These are phyloP conservation scores for Syngnathoides biaculeatus DNA, from an alignment of 2,113 vertebrate genomes.

Conservation along the genomic window DNA sequence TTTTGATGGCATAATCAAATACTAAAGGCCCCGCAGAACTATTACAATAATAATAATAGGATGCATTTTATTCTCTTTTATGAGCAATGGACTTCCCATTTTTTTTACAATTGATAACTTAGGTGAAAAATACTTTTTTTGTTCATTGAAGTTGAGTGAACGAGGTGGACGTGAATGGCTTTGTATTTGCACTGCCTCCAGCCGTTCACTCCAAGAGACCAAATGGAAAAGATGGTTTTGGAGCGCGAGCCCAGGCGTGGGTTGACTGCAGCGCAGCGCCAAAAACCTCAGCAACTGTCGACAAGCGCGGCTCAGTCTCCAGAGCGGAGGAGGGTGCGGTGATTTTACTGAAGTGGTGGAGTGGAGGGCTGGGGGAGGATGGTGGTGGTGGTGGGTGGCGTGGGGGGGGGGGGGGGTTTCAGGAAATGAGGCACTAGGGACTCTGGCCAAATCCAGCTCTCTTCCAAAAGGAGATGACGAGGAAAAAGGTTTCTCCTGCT, in stretches of 20 bases:
- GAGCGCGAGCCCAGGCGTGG: slow-evolving; percentile 59
- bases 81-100: no score
- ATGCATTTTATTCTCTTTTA: no score
- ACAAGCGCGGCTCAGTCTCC: slow-evolving; percentile 52
- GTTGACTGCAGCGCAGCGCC: slow-evolving; percentile 54
- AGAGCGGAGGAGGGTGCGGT: slow-evolving; percentile 39
- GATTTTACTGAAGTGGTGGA: slow-evolving; percentile 37
- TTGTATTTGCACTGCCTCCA: slow-evolving; percentile 2
- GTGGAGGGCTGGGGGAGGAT: slow-evolving; percentile 12
- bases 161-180: neutral
- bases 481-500: slow-evolving; percentile 14
- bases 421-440: slow-evolving; percentile 63
- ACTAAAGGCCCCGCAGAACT: no score
- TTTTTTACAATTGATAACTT: neutral
- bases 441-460: slow-evolving; percentile 54
- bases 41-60: no score
- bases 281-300: slow-evolving; percentile 59
- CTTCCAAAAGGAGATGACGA: slow-evolving; percentile 25
- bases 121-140: neutral
- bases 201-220: slow-evolving; percentile 28
- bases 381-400: slow-evolving; percentile 16
- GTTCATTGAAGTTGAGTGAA: neutral
- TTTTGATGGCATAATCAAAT: no score
- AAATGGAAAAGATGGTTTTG: slow-evolving; percentile 61
- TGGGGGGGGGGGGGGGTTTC: no score